Evolutionary conservation across 2,113 vertebrate genomes (phyloP).

Genomic region (Pachyramphus minor): DNA sequence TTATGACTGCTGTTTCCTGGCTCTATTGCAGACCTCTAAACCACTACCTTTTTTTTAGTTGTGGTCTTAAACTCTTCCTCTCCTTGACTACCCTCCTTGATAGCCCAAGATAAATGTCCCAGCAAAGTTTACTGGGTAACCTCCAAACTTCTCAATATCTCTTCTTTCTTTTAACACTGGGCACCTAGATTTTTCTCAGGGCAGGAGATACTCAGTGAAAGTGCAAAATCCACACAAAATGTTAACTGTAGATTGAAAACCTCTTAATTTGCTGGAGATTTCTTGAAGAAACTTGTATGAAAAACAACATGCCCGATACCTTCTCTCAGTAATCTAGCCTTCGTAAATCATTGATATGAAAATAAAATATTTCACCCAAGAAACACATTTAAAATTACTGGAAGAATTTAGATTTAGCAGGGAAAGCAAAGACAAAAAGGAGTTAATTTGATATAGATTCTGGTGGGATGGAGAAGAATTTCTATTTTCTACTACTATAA

Average conservation of each 20-base stretch:
- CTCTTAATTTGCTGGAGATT: neutral
- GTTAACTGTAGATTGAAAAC: neutral
- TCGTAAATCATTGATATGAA: neutral
- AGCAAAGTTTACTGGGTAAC: neutral
- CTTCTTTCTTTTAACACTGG: neutral
- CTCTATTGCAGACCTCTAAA: neutral
- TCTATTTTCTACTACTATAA: neutral
- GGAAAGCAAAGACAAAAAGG: neutral
- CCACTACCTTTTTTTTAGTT: neutral
- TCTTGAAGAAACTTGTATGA: neutral
- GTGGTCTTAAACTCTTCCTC: neutral
- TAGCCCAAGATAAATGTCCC: neutral
- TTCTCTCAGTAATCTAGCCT: neutral
- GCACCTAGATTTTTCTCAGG: neutral
- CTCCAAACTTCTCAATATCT: neutral
- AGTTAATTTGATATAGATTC: neutral
- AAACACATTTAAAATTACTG: neutral
- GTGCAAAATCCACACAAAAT: neutral
- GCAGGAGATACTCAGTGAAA: neutral
- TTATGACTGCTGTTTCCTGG: neutral
- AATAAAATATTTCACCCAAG: neutral
- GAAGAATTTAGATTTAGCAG: neutral
- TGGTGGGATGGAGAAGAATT: neutral
- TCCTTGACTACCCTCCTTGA: neutral
- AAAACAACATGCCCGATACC: rapidly evolving